Conservation (phyloP, 2,888 invertebrate genomes). For the Diplolepis rosae region DNA sequence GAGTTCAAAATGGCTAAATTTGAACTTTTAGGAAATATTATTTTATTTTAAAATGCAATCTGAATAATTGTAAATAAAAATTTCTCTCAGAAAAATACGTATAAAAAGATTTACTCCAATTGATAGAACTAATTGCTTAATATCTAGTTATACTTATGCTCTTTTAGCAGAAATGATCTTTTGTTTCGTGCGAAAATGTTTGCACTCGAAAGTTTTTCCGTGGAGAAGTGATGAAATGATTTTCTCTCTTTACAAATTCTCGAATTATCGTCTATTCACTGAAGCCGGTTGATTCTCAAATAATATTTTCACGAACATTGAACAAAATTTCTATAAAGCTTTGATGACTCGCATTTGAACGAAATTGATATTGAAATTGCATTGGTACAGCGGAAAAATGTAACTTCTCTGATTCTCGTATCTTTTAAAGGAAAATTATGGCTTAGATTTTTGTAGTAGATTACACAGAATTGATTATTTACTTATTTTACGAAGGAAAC, state of each 20-base stretch:
- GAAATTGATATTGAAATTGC: not conserved
- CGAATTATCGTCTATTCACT: no score
- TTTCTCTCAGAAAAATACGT: not conserved
- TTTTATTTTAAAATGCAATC: slow-evolving; percentile 4
- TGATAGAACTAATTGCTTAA: not conserved
- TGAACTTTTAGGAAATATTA: not conserved
- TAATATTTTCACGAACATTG: not conserved
- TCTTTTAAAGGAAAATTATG: no score
- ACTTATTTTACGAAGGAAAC: no score
- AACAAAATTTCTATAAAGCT: not conserved
- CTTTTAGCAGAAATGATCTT: not conserved
- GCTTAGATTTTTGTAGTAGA: no score
- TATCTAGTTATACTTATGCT: no score
- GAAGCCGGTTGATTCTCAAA: not conserved
- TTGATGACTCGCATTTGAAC: not conserved
- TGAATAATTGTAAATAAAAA: not conserved
- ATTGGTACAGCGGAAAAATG: not conserved
- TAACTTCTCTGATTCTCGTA: not conserved
- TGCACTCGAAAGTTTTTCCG: not conserved
- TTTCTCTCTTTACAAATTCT: not conserved
- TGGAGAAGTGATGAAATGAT: not conserved
- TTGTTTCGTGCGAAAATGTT: not conserved
- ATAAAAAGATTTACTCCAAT: not conserved
- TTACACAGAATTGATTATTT: no score
- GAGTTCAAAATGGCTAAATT: not conserved